These are phyloP conservation scores for Falco rusticolus DNA, from an alignment of 2,797 vertebrate genomes.

Conservation along the genomic window DNA sequence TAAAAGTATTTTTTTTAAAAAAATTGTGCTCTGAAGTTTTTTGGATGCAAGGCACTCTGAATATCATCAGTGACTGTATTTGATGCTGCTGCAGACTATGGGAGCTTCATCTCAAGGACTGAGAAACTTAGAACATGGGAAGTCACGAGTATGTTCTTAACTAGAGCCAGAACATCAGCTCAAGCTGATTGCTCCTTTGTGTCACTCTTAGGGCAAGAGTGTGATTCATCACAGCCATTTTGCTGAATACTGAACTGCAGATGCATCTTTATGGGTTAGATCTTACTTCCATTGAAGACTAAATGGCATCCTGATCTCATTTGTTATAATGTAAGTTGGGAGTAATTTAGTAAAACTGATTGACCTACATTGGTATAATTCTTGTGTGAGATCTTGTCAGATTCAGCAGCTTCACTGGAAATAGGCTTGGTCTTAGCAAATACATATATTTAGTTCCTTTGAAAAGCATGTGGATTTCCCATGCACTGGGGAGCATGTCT, in stretches of 20 bases:
- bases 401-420: not conserved
- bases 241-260: not conserved
- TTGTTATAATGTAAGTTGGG: not conserved
- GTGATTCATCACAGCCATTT: slow-evolving; percentile 48
- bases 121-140: not conserved
- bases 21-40: not conserved
- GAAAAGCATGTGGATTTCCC: not conserved
- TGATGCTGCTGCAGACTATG: not conserved
- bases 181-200: slow-evolving; percentile 53
- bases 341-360: not conserved
- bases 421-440: not conserved
- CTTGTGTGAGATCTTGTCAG: not conserved
- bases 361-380: not conserved
- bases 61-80: not conserved
- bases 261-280: not conserved
- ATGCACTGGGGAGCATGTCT: not conserved
- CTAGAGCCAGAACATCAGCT: slow-evolving; percentile 30
- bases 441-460: not conserved
- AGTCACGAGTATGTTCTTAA: slow-evolving; percentile 5
- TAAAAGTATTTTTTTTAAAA: slow-evolving; percentile 45
- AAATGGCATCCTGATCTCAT: not conserved
- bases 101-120: not conserved
- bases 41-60: not conserved
- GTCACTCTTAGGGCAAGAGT: slow-evolving; percentile 13
- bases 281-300: not conserved